A percentile compares a stretch with the other conserved stretches of the same genome.
phyloP scores from a whole-genome alignment of 2,797 vertebrate species.

The Margarornis squamiger region DNA sequence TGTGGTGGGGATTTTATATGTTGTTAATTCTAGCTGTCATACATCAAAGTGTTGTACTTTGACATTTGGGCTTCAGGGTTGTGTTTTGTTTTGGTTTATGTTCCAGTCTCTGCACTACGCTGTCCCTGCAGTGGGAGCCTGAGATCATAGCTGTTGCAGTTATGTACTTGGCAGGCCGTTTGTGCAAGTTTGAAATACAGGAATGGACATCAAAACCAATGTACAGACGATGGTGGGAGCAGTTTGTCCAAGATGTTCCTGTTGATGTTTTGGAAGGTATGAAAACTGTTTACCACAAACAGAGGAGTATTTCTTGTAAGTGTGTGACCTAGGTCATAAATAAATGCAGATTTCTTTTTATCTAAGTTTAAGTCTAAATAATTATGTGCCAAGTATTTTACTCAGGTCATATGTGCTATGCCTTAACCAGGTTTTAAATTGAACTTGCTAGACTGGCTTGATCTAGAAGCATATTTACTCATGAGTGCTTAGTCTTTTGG shows the following conservation, averaged over 20 bases:
- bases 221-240: conserved; percentile 97
- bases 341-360: neutral
- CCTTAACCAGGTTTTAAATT: neutral
- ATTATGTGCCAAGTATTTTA: accelerated
- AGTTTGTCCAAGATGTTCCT: conserved; percentile 98
- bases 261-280: conserved; percentile 96
- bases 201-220: conserved; percentile 97
- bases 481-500: neutral
- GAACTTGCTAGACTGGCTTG: neutral
- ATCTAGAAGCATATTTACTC: neutral
- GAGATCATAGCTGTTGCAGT: conserved; percentile 98
- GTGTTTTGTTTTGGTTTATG: neutral
- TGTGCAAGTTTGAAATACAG: conserved; percentile 98
- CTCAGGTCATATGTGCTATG: neutral
- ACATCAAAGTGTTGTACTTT: neutral
- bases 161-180: conserved; percentile 94
- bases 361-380: neutral
- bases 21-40: neutral
- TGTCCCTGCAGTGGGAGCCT: conserved; percentile 97
- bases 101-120: conserved; percentile 91
- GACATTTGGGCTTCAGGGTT: neutral
- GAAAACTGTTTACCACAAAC: neutral
- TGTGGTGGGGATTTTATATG: neutral
- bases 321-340: neutral
- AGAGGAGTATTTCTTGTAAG: neutral